These are phyloP conservation scores for Cerastoderma edule DNA, from an alignment of 2,888 invertebrate species.

Conservation along the genomic window DNA sequence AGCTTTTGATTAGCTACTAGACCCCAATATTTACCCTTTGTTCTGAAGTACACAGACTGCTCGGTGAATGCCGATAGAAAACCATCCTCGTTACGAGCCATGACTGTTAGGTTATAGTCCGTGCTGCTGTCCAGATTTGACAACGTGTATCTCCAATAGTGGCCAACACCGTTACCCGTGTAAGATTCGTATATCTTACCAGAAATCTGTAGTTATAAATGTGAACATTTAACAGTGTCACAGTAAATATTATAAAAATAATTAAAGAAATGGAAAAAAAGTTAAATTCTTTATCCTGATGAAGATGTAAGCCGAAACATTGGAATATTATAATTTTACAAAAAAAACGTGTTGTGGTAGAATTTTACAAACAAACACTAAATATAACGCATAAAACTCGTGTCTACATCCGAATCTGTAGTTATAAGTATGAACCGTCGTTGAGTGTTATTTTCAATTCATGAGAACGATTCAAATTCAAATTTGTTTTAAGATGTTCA, in stretches of 20 bases:
- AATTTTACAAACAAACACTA: no score
- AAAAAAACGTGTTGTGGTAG: no score
- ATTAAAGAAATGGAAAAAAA: not conserved
- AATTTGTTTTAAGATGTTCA: no score
- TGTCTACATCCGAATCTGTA: no score
- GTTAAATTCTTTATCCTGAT: not conserved
- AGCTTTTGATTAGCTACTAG: not conserved
- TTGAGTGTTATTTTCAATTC: not conserved
- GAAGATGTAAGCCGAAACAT: not conserved
- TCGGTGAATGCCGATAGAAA: slow-evolving; percentile 13
- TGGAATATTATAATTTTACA: no score
- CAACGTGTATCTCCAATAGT: slow-evolving; percentile 32
- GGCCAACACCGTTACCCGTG: slow-evolving; percentile 29
- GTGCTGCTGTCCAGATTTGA: slow-evolving; percentile 28
- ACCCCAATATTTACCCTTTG: slow-evolving; percentile 26
- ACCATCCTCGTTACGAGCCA: slow-evolving; percentile 29
- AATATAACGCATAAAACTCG: no score
- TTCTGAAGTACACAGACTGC: slow-evolving; percentile 22
- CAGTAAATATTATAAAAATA: not conserved
- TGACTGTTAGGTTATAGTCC: slow-evolving; percentile 25
- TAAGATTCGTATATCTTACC: not conserved
- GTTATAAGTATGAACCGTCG: no score
- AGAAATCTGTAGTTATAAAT: not conserved
- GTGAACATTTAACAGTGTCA: not conserved
- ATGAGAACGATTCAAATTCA: no score